Conservation (phyloP, 2,888 invertebrate species). For the Erebia ligea region DNA sequence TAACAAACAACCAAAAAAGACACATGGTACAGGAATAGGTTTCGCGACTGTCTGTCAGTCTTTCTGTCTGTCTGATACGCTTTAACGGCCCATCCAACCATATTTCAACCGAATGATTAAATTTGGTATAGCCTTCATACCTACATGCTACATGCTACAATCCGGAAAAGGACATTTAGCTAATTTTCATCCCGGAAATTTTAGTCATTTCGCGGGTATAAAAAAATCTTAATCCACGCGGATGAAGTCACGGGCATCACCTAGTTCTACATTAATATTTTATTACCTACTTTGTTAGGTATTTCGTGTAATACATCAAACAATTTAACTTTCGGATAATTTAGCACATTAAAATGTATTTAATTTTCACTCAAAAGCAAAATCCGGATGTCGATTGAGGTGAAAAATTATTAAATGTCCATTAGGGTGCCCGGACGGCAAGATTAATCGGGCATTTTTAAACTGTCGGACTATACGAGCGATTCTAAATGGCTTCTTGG, state of each 20-base stretch:
- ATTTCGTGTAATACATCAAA: slow-evolving; percentile 7
- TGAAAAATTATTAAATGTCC: slow-evolving; percentile 41
- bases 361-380: slow-evolving; percentile 38
- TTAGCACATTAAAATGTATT: slow-evolving; percentile 41
- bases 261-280: no score
- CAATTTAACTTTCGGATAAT: slow-evolving; percentile 20
- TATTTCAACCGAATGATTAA: no score
- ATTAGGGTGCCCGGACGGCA: slow-evolving; percentile 32
- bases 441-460: slow-evolving; percentile 24
- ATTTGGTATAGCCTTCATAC: no score
- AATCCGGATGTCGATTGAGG: slow-evolving; percentile 33
- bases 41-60: no score
- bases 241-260: background rate
- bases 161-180: no score
- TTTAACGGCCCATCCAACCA: no score
- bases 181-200: no score
- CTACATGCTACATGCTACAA: no score
- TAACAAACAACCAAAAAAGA: no score
- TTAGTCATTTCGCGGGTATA: no score
- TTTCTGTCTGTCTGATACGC: no score
- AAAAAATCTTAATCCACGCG: background rate
- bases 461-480: slow-evolving; percentile 7
- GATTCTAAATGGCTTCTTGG: slow-evolving; percentile 27
- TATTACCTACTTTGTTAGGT: background rate
- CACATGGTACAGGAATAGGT: no score